A percentile compares a stretch with the other conserved stretches of the same genome.
phyloP scores from a whole-genome alignment of 2,797 vertebrate species.

The Glyptemys insculpta region DNA sequence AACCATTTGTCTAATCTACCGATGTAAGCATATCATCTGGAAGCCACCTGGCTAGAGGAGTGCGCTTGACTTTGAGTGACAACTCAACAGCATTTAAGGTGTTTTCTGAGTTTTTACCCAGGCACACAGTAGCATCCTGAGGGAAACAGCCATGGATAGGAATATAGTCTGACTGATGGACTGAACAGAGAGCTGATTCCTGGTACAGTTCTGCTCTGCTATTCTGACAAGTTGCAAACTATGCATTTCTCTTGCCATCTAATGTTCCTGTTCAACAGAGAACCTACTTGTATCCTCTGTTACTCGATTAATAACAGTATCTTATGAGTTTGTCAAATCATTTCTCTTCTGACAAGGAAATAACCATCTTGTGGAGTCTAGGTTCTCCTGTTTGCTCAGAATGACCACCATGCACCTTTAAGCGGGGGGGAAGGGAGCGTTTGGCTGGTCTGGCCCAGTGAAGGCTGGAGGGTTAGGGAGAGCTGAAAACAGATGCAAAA shows the following conservation, averaged over 20 bases:
- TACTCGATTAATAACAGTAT: not conserved
- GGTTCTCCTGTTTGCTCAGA: not conserved
- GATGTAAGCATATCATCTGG: not conserved
- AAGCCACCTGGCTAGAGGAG: not conserved
- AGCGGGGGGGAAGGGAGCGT: too few species aligned
- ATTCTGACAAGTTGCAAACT: not conserved
- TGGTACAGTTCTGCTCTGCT: not conserved
- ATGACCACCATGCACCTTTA: too few species aligned
- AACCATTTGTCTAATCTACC: not conserved
- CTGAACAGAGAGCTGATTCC: not conserved
- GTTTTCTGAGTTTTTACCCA: not conserved
- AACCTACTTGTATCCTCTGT: not conserved
- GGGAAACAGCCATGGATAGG: not conserved
- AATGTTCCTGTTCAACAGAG: too few species aligned
- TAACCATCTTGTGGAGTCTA: not conserved
- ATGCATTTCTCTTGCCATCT: not conserved
- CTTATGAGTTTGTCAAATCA: not conserved
- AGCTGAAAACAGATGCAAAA: too few species aligned
- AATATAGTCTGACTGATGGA: not conserved
- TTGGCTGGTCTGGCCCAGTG: too few species aligned
- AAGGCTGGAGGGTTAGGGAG: too few species aligned
- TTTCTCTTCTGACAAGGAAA: not conserved
- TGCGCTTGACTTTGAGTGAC: not conserved
- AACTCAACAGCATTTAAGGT: not conserved
- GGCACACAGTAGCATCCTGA: not conserved